Conservation (phyloP, 2,113 vertebrate genomes). For the Nyctibius bracteatus region DNA sequence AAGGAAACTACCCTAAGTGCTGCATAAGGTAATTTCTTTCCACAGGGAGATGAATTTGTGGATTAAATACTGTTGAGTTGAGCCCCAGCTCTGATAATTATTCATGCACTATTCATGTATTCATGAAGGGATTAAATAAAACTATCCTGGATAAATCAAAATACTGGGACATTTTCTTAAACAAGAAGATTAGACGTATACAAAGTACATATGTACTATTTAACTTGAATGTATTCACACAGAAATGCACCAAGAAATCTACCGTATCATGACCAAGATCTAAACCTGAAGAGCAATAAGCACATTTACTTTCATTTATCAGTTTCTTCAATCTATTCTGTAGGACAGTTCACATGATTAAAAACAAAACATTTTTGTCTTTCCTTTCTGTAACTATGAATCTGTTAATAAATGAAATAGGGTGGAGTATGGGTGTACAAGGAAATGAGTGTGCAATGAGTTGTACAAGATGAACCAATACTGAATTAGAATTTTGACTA, state of each 20-base stretch:
- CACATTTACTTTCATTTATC: background rate
- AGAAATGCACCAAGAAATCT: background rate
- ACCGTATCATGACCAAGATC: rapidly evolving
- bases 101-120: background rate
- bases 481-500: background rate
- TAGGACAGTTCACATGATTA: background rate
- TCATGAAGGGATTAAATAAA: background rate
- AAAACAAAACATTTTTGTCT: background rate
- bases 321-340: background rate
- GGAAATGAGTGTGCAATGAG: background rate
- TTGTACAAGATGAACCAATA: background rate
- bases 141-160: background rate
- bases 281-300: background rate
- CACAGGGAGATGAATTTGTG: background rate
- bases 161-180: background rate
- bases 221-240: background rate
- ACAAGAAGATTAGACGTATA: background rate
- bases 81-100: background rate
- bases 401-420: background rate
- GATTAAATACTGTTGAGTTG: background rate
- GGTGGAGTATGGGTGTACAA: background rate
- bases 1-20: background rate
- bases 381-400: background rate
- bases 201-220: background rate
- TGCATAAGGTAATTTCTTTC: background rate